These are phyloP conservation scores for Trachelus stipa DNA, from an alignment of 2,888 invertebrate genomes.

Conservation along the genomic window DNA sequence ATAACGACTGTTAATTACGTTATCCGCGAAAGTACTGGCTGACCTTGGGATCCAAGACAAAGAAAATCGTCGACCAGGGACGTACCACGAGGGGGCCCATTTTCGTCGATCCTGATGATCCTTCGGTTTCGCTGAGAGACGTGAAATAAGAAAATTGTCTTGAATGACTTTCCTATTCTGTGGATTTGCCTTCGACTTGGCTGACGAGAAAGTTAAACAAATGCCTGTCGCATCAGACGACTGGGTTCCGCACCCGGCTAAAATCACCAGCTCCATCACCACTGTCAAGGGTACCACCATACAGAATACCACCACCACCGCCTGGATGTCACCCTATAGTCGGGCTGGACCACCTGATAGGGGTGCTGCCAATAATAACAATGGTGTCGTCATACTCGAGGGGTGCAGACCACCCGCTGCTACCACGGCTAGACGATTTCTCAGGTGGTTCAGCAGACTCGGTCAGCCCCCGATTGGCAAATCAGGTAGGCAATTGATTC, in stretches of 20 bases:
- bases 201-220: slow-evolving; percentile 54
- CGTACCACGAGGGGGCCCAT: too few relatives aligned
- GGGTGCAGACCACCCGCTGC: slow-evolving; percentile 58
- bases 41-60: too few relatives aligned
- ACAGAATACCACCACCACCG: slow-evolving; percentile 49
- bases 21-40: too few relatives aligned
- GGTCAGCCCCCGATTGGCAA: slow-evolving; percentile 70
- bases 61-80: too few relatives aligned
- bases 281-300: slow-evolving; percentile 54
- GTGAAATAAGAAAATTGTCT: slow-evolving; percentile 25
- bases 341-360: slow-evolving; percentile 42
- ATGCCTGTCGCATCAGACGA: slow-evolving; percentile 58
- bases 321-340: slow-evolving; percentile 59
- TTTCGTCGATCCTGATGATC: too few relatives aligned
- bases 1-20: too few relatives aligned
- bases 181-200: slow-evolving; percentile 60
- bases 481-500: slow-evolving; percentile 57
- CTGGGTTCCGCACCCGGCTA: slow-evolving; percentile 57
- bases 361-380: slow-evolving; percentile 44
- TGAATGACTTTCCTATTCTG: slow-evolving; percentile 62
- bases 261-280: slow-evolving; percentile 55
- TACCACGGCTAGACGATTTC: slow-evolving; percentile 69
- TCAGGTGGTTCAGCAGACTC: slow-evolving; percentile 70
- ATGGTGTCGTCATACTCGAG: slow-evolving; percentile 56
- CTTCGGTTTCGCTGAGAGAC: slow-evolving; percentile 20